Conservation (phyloP, 2,113 vertebrate species). For the Sceloporus undulatus region DNA sequence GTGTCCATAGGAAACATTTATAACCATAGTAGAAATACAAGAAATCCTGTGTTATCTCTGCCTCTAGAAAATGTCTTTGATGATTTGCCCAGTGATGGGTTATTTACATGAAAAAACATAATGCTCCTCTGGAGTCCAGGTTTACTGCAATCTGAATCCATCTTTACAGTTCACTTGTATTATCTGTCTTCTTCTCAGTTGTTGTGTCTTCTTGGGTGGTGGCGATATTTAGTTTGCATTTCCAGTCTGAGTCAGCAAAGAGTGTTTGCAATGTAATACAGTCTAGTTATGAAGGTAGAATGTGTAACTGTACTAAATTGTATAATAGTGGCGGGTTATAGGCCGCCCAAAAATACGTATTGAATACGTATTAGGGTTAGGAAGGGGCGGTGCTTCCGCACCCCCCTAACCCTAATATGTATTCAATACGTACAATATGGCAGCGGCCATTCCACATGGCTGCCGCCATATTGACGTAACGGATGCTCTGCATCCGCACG, state of each 20-base stretch:
- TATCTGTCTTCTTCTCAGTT: neutral
- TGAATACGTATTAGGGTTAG: too few species aligned
- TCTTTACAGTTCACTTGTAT: neutral
- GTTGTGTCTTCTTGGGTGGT: constrained; percentile 18
- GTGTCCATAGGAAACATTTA: constrained; percentile 18
- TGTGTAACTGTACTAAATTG: neutral
- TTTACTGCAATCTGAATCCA: neutral
- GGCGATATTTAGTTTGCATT: neutral
- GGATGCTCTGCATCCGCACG: too few species aligned
- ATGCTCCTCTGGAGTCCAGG: neutral
- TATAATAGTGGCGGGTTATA: neutral
- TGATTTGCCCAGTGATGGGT: constrained; percentile 3
- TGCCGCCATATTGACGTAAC: too few species aligned
- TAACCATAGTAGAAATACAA: constrained; percentile 32
- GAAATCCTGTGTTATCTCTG: neutral
- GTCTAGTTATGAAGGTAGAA: neutral
- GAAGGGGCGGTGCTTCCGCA: too few species aligned
- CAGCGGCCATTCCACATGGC: too few species aligned
- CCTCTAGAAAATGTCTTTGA: constrained; percentile 3
- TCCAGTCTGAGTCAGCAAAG: neutral
- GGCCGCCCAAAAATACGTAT: too few species aligned
- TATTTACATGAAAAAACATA: neutral
- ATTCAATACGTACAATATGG: too few species aligned
- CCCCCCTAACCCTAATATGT: too few species aligned
- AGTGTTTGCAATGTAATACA: neutral